Conservation (phyloP, 2,888 invertebrate genomes). For the Tetheella fluctuosa region DNA sequence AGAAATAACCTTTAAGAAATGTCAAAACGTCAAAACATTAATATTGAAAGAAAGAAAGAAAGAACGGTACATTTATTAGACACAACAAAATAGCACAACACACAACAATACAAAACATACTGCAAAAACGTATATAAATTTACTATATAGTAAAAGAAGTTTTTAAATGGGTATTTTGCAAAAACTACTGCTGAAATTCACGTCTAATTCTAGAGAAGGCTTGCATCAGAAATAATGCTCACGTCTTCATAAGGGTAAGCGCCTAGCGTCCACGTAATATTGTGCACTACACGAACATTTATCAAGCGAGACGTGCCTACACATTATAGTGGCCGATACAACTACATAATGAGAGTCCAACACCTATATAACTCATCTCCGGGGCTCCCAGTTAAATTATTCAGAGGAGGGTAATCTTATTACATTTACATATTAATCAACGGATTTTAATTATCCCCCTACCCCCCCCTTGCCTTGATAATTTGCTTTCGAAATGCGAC, state of each 20-base stretch:
- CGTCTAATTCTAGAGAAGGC: neutral
- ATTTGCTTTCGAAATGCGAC: constrained; percentile 82
- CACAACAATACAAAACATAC: too few species aligned
- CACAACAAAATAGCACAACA: too few species aligned
- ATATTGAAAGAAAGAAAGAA: too few species aligned
- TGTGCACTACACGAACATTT: constrained; percentile 50
- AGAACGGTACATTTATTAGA: too few species aligned
- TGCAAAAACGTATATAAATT: too few species aligned
- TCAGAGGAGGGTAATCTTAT: constrained; percentile 98
- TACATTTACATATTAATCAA: constrained; percentile 99
- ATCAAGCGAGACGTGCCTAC: constrained; percentile 60
- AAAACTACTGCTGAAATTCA: too few species aligned
- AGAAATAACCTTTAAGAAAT: too few species aligned
- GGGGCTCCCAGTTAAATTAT: constrained; percentile 85
- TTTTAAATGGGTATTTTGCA: too few species aligned
- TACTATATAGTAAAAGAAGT: too few species aligned
- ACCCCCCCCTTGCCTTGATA: constrained; percentile 73
- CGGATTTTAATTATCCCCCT: constrained; percentile 97
- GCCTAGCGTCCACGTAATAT: neutral
- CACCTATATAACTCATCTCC: constrained; percentile 80
- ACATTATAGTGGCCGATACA: constrained; percentile 67
- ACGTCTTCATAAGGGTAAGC: constrained; percentile 4
- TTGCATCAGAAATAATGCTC: neutral
- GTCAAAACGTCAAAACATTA: too few species aligned
- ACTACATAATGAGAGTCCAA: constrained; percentile 74